These are phyloP conservation scores for Pelvicachromis taeniatus DNA, from an alignment of 2,113 vertebrate species.

Conservation along the genomic window DNA sequence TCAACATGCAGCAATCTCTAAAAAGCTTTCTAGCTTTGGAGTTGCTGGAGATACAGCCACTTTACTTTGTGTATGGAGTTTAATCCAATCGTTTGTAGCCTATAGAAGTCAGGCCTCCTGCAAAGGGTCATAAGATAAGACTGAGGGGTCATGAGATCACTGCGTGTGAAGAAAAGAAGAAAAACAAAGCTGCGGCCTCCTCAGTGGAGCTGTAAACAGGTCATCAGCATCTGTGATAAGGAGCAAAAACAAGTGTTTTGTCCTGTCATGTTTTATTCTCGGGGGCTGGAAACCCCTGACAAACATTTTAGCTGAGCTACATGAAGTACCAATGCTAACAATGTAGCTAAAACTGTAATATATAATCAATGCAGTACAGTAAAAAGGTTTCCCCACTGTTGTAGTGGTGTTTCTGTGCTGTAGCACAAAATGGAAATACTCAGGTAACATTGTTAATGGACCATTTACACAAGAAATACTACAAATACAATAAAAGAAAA, in stretches of 20 bases:
- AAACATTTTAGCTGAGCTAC: neutral
- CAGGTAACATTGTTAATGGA: neutral
- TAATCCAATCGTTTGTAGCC: rapidly evolving
- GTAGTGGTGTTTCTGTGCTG: neutral
- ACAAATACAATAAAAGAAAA: neutral
- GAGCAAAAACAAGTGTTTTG: neutral
- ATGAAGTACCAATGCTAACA: rapidly evolving
- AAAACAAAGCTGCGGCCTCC: neutral
- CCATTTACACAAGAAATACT: neutral
- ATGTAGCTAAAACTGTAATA: neutral
- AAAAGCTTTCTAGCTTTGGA: neutral
- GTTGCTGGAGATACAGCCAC: neutral
- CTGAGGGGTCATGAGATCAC: neutral
- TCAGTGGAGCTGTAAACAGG: neutral
- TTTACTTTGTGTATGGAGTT: neutral
- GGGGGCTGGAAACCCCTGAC: neutral
- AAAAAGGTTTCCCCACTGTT: neutral
- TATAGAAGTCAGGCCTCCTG: neutral
- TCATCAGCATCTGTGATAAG: neutral
- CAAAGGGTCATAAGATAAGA: neutral
- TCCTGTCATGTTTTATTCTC: rapidly evolving
- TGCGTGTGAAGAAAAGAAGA: neutral
- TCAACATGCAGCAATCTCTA: neutral
- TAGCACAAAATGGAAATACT: neutral
- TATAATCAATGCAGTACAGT: neutral